Percentiles rank a stretch among this genome's conserved stretches.
These are phyloP conservation scores for Archips xylosteana DNA, from an alignment of 2,888 invertebrate species.

Conservation along the genomic window DNA sequence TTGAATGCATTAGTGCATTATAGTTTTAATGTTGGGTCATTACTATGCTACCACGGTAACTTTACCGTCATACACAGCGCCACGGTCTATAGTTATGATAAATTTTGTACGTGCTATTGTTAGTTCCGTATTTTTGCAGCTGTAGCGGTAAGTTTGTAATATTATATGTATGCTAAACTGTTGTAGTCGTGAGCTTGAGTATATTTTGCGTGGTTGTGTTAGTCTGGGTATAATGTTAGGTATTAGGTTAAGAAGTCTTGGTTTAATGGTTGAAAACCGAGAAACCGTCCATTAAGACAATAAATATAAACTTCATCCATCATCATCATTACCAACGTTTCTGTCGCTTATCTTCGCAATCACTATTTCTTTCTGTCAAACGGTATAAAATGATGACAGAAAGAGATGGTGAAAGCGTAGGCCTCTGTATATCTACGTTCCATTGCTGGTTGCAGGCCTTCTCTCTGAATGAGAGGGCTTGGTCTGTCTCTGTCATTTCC, in stretches of 20 bases:
- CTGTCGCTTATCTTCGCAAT: too few species aligned
- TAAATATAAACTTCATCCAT: background rate
- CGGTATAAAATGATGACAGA: too few species aligned
- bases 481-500: too few species aligned
- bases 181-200: constrained; percentile 20
- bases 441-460: too few species aligned
- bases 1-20: constrained; percentile 55
- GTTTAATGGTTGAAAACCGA: background rate
- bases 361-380: too few species aligned
- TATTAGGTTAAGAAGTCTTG: constrained; percentile 1
- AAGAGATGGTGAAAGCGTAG: too few species aligned
- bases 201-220: constrained; percentile 26
- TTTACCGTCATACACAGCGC: background rate
- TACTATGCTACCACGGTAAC: constrained; percentile 2
- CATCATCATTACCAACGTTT: too few species aligned
- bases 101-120: background rate
- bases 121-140: background rate
- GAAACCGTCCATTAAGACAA: background rate
- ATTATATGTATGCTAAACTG: constrained; percentile 9
- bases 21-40: constrained; percentile 25
- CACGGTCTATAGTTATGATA: background rate
- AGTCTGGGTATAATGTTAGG: constrained; percentile 28
- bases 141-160: constrained; percentile 10
- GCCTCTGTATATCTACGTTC: too few species aligned
- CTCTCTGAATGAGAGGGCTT: too few species aligned